Percentiles rank a stretch among this genome's conserved stretches.
phyloP scores from a whole-genome alignment of 1,140 invertebrate genomes.

The Zaprionus lachaisei region DNA sequence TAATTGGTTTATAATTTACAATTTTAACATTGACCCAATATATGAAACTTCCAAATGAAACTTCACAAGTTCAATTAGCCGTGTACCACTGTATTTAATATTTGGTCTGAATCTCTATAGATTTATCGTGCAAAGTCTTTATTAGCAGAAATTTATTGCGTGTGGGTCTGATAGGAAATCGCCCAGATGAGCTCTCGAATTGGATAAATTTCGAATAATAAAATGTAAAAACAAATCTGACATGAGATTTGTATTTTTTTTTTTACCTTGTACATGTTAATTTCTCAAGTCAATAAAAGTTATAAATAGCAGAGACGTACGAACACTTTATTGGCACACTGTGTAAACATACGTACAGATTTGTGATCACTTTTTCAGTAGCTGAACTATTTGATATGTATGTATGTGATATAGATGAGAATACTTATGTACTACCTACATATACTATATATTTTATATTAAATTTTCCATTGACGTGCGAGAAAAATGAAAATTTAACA shows the following conservation, averaged over 20 bases:
- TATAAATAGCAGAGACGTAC: constrained; percentile 41
- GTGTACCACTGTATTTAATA: background rate
- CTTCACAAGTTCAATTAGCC: background rate
- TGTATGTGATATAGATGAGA: constrained; percentile 2
- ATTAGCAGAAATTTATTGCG: constrained; percentile 1
- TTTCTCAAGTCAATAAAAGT: constrained; percentile 47
- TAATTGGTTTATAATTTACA: background rate
- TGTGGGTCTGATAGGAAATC: constrained; percentile 11
- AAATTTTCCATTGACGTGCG: constrained; percentile 49
- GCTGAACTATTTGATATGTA: constrained; percentile 39
- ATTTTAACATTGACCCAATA: background rate
- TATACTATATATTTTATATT: constrained; percentile 50
- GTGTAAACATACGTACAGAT: constrained; percentile 13
- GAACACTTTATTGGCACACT: constrained; percentile 39
- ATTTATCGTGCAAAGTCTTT: constrained; percentile 20
- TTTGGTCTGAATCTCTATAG: background rate
- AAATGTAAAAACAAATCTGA: constrained; percentile 27
- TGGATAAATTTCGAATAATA: constrained; percentile 30
- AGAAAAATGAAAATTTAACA: constrained; percentile 73
- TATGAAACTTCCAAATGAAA: background rate
- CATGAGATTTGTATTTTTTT: constrained; percentile 25
- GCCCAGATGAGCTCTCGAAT: constrained; percentile 27
- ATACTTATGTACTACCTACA: constrained; percentile 13
- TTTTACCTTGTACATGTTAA: constrained; percentile 45
- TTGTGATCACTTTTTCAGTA: constrained; percentile 45